Base-by-base conservation (phyloP, 2,888 invertebrate species). In the Sarcophaga caerulescens region DNA sequence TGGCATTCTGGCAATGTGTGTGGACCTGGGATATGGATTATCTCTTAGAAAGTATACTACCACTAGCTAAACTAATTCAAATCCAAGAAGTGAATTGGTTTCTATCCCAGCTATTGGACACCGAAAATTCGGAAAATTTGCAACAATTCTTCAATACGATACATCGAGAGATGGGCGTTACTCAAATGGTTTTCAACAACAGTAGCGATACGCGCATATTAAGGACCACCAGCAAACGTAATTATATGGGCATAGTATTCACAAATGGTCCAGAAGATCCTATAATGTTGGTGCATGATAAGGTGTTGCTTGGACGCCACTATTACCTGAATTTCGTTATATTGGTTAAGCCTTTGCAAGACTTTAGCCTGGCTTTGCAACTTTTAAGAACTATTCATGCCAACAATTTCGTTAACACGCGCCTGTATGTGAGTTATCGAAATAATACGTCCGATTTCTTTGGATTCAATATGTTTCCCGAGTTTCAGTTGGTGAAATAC, bases 341-440 rank as follows among this genome's bases (percentile, higher is more conserved):
- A 5, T 60, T 80, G 47, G 73, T 70, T 1, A 66, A 68, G 12
- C 21, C 75, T 0, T 12, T 87, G 4, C 70, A 76, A 45, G 83
- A 87, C 44, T 62, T 87, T 59, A 6, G 74, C 1, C 45, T 81
- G 5, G 71, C 81, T 1, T 62, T 83, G 11, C 57, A 60, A 17
- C 12, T 87, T 4, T 44, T 87, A 0, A 45, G n/a, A 4, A n/a
- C 63, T 12, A 60, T 90, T 2, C 76, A 88, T 52, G 78, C 85
- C 1, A 74, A 88, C 52, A 90, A 90, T 45, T 92, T 81, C 21
- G 70, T 85, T 0, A 89, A 89, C 21, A 83, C 90, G 0, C 1
- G 89, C n/a, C 12, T 91, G 0, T 90, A 91, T 73, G 90, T 89
- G 47, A 85, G 88, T n/a, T 81, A 88, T 6, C 45, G 25, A 8